Evolutionary conservation across 2,113 vertebrate species (phyloP).

Genomic region (Microcebus griseorufus): DNA sequence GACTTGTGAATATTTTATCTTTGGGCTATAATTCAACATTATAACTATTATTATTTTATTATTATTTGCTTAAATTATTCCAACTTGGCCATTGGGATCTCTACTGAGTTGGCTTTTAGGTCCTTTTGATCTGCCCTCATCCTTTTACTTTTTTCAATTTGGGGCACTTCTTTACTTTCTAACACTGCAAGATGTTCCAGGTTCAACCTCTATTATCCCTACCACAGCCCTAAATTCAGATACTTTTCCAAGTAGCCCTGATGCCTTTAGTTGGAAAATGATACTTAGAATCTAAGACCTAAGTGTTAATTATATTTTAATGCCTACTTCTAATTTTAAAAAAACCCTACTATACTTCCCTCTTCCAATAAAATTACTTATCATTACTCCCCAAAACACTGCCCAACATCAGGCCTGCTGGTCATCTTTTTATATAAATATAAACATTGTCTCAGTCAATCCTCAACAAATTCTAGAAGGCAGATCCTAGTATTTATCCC

Average conservation of each 20-base stretch:
- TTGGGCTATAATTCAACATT: background rate
- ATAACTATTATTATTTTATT: background rate
- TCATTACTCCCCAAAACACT: background rate
- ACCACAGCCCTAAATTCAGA: background rate
- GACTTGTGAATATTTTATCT: background rate
- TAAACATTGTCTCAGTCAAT: background rate
- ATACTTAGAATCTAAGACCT: slow-evolving; percentile 6
- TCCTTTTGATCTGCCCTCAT: background rate
- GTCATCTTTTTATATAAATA: background rate
- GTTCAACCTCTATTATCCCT: background rate
- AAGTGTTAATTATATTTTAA: background rate
- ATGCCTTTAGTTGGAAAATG: background rate
- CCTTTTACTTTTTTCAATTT: background rate
- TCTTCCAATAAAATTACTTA: background rate
- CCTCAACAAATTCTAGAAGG: background rate
- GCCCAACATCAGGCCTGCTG: background rate
- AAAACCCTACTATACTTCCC: background rate
- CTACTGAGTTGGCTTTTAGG: background rate
- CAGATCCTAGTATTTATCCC: background rate
- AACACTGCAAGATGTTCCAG: background rate
- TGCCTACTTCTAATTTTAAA: background rate
- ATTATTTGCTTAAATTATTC: background rate
- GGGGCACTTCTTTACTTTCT: background rate
- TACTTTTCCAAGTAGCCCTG: background rate
- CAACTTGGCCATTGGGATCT: background rate